These are phyloP conservation scores for Umimayanthus chanpuru DNA, from an alignment of 92 coral and sea anemone species.

Conservation along the genomic window DNA sequence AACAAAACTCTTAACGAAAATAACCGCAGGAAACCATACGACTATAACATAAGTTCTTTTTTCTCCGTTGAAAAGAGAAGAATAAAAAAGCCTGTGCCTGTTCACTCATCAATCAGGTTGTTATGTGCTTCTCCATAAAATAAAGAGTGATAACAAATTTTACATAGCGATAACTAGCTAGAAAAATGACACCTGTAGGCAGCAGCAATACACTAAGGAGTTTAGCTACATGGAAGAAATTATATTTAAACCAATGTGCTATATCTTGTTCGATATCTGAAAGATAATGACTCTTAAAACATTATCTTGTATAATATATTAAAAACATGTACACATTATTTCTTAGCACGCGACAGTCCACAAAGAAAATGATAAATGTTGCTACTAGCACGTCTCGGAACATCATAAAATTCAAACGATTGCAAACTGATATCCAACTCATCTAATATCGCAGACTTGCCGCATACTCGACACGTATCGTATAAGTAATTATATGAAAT, in stretches of 20 bases:
- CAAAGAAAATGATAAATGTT: background rate
- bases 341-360: background rate
- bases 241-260: background rate
- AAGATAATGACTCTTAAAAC: background rate
- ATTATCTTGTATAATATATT: background rate
- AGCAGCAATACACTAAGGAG: background rate
- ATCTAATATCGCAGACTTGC: background rate
- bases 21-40: background rate
- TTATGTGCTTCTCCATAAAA: background rate
- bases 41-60: background rate
- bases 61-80: background rate
- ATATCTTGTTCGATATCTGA: background rate
- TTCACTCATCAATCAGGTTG: background rate
- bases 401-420: background rate
- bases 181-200: conserved; percentile 18
- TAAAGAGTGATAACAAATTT: background rate
- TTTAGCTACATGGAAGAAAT: background rate
- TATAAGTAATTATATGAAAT: background rate
- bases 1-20: background rate
- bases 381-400: background rate
- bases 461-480: background rate
- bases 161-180: background rate
- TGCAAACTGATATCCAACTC: background rate
- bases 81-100: background rate
- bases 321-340: background rate